Evolutionary conservation across 2,888 invertebrate species (phyloP).

Genomic region (Pyralis farinalis): DNA sequence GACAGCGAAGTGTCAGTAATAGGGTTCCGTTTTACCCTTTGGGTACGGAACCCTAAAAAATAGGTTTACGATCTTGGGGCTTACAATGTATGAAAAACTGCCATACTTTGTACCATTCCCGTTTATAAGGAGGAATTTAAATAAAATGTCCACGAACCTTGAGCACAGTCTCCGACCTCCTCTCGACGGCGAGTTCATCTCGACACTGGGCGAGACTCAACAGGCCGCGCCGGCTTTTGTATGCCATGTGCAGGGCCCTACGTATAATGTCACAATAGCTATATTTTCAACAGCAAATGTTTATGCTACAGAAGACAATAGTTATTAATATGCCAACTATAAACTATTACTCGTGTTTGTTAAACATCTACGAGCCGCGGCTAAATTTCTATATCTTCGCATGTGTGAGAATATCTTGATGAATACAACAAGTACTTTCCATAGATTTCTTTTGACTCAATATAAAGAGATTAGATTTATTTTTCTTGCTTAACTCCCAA

Average conservation of each 20-base stretch:
- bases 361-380: conserved; percentile 51
- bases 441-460: no score
- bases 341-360: conserved; percentile 64
- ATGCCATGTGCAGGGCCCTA: conserved; percentile 72
- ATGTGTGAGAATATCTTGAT: conserved; percentile 39
- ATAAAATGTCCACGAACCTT: conserved; percentile 46
- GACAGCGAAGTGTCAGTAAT: no score
- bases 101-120: no score
- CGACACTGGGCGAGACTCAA: conserved; percentile 63
- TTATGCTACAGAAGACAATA: conserved; percentile 65
- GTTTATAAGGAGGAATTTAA: no score
- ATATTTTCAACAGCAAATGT: conserved; percentile 48
- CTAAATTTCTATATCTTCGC: conserved; percentile 57
- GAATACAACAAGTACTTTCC: no score
- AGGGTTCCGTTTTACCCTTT: no score
- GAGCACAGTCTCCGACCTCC: conserved; percentile 65
- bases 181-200: conserved; percentile 53
- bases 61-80: no score
- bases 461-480: no score
- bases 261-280: conserved; percentile 52
- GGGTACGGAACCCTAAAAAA: no score
- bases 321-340: conserved; percentile 70
- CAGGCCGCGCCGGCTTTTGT: conserved; percentile 73
- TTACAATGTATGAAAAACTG: no score
- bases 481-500: no score